A percentile compares a stretch with the other conserved stretches of the same genome.
Conservation (phyloP, 2,797 vertebrate species). For the Coranthus polyacanthus region DNA sequence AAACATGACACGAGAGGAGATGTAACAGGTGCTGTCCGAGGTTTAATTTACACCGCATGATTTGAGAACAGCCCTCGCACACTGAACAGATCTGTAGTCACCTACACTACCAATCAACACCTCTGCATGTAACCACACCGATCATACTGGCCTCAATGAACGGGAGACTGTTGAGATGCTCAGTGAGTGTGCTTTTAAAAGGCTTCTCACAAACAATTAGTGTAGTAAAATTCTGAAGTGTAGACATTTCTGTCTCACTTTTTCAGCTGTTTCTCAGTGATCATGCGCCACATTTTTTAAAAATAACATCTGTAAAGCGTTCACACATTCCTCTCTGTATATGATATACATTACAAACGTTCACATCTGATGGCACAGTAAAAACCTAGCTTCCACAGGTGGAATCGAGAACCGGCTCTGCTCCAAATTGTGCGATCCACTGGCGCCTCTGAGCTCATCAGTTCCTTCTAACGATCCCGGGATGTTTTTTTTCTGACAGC, state of each 20-base stretch:
- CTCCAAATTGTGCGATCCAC: too few species aligned
- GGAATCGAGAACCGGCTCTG: too few species aligned
- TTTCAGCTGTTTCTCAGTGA: background rate
- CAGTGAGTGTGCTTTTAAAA: background rate
- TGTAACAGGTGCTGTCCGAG: background rate
- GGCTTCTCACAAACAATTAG: background rate
- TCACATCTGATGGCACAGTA: background rate
- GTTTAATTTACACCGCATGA: background rate
- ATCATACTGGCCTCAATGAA: background rate
- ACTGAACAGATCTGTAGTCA: constrained; percentile 6
- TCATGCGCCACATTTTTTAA: background rate
- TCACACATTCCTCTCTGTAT: background rate
- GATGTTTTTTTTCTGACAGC: too few species aligned
- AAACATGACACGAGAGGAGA: too few species aligned
- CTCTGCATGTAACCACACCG: constrained; percentile 17
- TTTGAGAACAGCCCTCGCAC: constrained; percentile 4
- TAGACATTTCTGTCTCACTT: background rate
- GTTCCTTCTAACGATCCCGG: too few species aligned
- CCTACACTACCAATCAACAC: constrained; percentile 18
- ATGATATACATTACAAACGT: background rate
- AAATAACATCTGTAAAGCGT: constrained; percentile 1
- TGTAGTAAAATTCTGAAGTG: background rate
- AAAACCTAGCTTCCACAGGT: too few species aligned
- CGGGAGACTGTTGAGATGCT: constrained; percentile 1
- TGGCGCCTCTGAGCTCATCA: too few species aligned